Conservation (phyloP, 2,797 vertebrate genomes). For the Parauchenoglanis punctatus region DNA sequence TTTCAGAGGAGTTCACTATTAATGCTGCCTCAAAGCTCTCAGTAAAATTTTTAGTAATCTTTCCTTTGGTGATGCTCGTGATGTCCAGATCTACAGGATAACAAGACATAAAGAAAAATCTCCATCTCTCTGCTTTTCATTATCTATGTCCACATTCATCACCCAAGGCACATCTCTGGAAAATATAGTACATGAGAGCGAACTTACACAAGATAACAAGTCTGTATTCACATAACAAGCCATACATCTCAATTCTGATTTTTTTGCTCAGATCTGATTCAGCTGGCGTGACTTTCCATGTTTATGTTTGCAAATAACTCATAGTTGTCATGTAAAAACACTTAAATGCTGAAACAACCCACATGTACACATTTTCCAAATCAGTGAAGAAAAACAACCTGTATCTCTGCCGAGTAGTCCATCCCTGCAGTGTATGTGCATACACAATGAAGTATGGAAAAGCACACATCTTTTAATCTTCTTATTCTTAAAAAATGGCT, state of each 20-base stretch:
- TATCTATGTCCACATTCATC: not conserved
- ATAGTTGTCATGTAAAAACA: not conserved
- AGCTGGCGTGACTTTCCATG: not conserved
- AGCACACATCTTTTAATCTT: not conserved
- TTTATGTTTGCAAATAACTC: not conserved
- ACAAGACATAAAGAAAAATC: constrained; percentile 8
- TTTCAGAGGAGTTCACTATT: constrained; percentile 79
- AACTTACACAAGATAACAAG: not conserved
- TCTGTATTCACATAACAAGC: not conserved
- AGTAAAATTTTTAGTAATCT: constrained; percentile 78
- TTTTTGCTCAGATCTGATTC: not conserved
- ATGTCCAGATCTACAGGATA: constrained; percentile 85
- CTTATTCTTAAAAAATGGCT: not conserved
- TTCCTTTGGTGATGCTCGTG: constrained; percentile 81
- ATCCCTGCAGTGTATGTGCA: not conserved
- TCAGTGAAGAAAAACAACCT: constrained; percentile 4
- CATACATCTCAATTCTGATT: not conserved
- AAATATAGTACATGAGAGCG: not conserved
- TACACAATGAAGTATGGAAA: not conserved
- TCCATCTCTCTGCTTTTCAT: not conserved
- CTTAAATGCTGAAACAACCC: not conserved
- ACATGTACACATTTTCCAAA: not conserved
- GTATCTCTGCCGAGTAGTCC: not conserved
- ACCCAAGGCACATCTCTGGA: too few species aligned
- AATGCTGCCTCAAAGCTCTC: constrained; percentile 79